phyloP scores from a whole-genome alignment of 2,113 vertebrate genomes.

The Puntigrus tetrazona region DNA sequence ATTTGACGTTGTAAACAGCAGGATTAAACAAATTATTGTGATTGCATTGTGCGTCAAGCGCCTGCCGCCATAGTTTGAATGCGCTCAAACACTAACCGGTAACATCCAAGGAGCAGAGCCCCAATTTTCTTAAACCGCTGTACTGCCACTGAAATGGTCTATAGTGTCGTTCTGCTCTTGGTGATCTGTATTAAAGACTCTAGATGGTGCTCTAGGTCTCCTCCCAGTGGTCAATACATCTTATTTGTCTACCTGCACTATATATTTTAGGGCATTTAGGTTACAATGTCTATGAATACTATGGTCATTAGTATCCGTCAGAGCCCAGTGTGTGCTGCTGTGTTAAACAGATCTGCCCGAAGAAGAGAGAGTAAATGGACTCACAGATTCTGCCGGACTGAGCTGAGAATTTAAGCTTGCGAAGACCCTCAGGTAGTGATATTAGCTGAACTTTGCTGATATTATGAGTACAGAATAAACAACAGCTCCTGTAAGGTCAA shows the following conservation, averaged over 20 bases:
- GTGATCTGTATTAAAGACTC: too few species aligned
- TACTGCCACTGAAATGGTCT: neutral
- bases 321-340: neutral
- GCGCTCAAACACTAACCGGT: neutral
- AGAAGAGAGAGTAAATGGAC: slow-evolving; percentile 1
- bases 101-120: neutral
- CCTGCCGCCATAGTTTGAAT: neutral
- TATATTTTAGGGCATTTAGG: slow-evolving; percentile 44
- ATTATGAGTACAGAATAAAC: neutral
- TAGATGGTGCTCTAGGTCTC: neutral
- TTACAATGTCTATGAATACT: slow-evolving; percentile 29
- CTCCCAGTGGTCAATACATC: neutral
- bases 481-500: neutral
- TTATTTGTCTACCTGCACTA: slow-evolving; percentile 38
- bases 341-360: slow-evolving; percentile 17
- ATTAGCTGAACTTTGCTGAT: neutral
- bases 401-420: neutral
- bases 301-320: slow-evolving; percentile 37
- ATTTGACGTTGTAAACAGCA: neutral
- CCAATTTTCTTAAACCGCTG: neutral
- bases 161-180: neutral
- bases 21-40: neutral
- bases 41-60: neutral
- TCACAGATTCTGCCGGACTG: neutral
- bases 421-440: neutral